Base-by-base conservation (phyloP, 2,113 vertebrate genomes). In the Xiphorhynchus elegans region DNA sequence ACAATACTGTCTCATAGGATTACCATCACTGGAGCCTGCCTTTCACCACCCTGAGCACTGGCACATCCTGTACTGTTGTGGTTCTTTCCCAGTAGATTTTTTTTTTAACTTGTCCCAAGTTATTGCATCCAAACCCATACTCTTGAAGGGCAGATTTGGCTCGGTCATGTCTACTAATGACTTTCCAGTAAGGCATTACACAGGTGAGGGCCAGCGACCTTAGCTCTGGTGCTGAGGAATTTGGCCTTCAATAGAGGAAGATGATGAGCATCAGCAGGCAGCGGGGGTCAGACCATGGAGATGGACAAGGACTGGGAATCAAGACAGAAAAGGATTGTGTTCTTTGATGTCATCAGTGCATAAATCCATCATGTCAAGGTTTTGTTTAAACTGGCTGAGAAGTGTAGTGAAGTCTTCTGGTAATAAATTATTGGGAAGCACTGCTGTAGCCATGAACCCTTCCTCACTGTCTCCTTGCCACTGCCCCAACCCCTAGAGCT, bases 1-100 rank as follows among this genome's bases (percentile, higher is more conserved):
- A 56, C 60, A 92, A 75, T 29, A 79, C 33, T 73, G 92, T 64
- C 88, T 95, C 73, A 86, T 4, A 72, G 79, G 69, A 81, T 84
- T 89, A 81, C 53, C 64, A 19, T 91, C 66, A 89, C 76, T 62
- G 76, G 52, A 84, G 58, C 69, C 69, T 93, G 76, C 58, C 66
- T 92, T 95, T 94, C 80, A 75, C 64, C 76, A 73, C 80, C 46
- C 29, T 17, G 52, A 64, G 67, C 2, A 3, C 73, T 84, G 69
- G 76, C 42, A 94, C 73, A 49, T 64, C 55, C 70, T 60, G 35
- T 53, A 72, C 58, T 66, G 8, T 16, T 66, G 28, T 19, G 44
- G 40, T 52, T 64, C 31, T 60, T 80, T 49, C 47, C 44, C 72
- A 18, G 9, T 59, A 79, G 74, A 50, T 53, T 49, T 66, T 79